Evolutionary conservation across 2,888 invertebrate genomes (phyloP), one percentile per base, ranked within the genome.

Genomic region (Xiphydria camelus): DNA sequence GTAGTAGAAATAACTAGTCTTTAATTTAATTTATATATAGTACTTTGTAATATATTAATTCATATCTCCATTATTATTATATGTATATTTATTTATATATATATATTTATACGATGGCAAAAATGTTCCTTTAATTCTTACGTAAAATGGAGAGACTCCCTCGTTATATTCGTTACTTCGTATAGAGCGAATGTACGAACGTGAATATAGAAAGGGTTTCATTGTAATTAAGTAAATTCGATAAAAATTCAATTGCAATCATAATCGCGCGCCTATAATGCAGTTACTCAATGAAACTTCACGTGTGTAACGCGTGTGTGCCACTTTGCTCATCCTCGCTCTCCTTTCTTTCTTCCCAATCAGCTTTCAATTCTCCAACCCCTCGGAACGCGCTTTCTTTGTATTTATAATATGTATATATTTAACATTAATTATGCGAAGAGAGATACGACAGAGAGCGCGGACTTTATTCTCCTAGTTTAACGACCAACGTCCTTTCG

Each of bases 141-240:
- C 45, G 36, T 32, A 41, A 46, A 47, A 51, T 51, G 53, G 46
- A 55, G n/a, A n/a, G 53, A 55, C 42, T 47, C 18, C 9, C 35
- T 14, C 44, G 54, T 51, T 58, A 55, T 54, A 64, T 63, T 62
- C 61, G 59, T 62, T 60, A 61, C 54, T 62, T 44, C 51, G 10
- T 67, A 68, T 58, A 61, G 59, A 68, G 66, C 70, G 68, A 66
- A 73, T 73, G 66, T 74, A 74, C 66, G 73, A 75, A 73, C 68
- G 72, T 72, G 68, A n/a, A n/a, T n/a, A n/a, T 75, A 75, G 73
- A 73, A 74, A 74, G 70, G 69, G n/a, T n/a, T 73, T 70, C 63
- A 65, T 70, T 63, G 57, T 67, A 70, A 70, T 64, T 63, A 70
- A 70, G 68, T 68, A 69, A 73, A 73, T 70, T 73, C 64, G 69